Percentiles rank a stretch among this genome's conserved stretches.
phyloP scores from a whole-genome alignment of 2,888 invertebrate genomes.

The Palloptera scutellata region DNA sequence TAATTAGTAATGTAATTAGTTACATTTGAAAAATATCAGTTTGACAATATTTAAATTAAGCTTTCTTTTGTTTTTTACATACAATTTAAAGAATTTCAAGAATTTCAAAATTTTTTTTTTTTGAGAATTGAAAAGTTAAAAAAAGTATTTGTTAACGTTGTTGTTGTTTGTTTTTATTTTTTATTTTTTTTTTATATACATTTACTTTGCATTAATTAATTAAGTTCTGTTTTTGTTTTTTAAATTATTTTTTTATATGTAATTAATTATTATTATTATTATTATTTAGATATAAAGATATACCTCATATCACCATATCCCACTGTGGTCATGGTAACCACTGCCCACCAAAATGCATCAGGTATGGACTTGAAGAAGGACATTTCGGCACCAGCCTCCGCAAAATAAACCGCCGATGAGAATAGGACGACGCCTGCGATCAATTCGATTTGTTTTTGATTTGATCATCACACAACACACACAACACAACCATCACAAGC shows the following conservation, averaged over 20 bases:
- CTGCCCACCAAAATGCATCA: constrained; percentile 99
- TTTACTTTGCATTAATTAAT: not conserved
- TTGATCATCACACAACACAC: too few relatives aligned
- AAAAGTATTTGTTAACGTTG: not conserved
- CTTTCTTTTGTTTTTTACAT: too few relatives aligned
- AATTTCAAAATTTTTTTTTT: too few relatives aligned
- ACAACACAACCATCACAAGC: too few relatives aligned
- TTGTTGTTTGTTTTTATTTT: not conserved
- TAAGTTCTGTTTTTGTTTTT: not conserved
- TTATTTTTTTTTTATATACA: not conserved
- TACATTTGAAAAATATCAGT: not conserved
- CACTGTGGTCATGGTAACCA: constrained; percentile 99
- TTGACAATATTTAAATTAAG: too few relatives aligned
- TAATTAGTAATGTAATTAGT: constrained; percentile 3
- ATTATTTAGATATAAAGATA: constrained; percentile 32
- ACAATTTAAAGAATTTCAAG: too few relatives aligned
- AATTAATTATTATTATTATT: constrained; percentile 25
- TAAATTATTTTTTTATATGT: constrained; percentile 2
- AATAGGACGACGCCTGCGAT: constrained; percentile 96
- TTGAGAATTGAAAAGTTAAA: not conserved
- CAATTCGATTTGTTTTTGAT: too few relatives aligned
- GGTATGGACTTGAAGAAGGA: constrained; percentile 99
- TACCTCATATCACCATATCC: constrained; percentile 99
- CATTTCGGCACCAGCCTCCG: constrained; percentile 99
- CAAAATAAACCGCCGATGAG: constrained; percentile 99